Base-by-base conservation (phyloP, 1,140 invertebrate species). In the Phthorimaea operculella region DNA sequence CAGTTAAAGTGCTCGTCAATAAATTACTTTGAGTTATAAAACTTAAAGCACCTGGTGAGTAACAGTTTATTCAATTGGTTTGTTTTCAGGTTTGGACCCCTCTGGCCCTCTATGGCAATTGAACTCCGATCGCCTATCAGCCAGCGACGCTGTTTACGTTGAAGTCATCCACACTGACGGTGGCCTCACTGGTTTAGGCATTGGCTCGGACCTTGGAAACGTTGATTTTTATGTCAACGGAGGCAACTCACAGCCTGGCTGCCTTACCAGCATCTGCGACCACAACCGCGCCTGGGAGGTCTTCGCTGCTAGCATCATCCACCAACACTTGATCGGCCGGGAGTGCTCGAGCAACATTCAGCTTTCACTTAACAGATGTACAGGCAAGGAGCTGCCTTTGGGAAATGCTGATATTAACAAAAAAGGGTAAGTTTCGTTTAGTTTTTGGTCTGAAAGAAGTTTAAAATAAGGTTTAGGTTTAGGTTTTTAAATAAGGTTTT, bases 191-290 rank as follows among this genome's bases (percentile, higher is more conserved):
- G 12, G 90, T 89, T 66, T 80, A 77, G 50, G 87, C 86, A n/a
- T n/a, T n/a, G n/a, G n/a, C 70, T 88, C 87, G 48, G 83, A 85
- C 5, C 60, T 80, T 0, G 73, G 63, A 12, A 87, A 92, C 62
- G 89, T 87, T 8, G 94, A 96, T 74, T 95, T 95, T 85, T 95
- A 91, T 74, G 91, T 92, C 1, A 95, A 95, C 69, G 36, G 92
- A 6, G 92, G 92, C 7, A 63, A 58, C 8, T 68, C 69, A 17
- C 87, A 87, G 33, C 87, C 87, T 16, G 87, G 87, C 15, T 85
- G 87, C 44, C 14, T 76, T 1, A 70, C 73, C 68, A 74, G 88
- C 39, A 72, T 89, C 10, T 92, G 91, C 64, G 89, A 90, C 51
- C 90, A 90, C 60, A 87, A 87, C 64, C 83, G 90, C 54, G 86